Evolutionary conservation across 2,113 vertebrate species (phyloP).

Genomic region (Heptranchias perlo): DNA sequence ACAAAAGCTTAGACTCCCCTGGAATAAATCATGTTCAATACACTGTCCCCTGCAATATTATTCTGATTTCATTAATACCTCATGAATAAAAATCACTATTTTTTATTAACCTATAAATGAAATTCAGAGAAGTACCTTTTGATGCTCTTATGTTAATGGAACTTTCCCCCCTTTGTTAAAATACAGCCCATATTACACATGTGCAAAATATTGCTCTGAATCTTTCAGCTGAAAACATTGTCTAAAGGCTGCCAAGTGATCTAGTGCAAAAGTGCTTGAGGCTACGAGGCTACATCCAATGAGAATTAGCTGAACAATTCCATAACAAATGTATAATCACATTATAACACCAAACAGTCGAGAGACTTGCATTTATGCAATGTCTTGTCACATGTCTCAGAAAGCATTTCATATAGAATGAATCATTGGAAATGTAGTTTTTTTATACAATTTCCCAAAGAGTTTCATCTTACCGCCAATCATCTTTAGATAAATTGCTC

Average conservation of each 20-base stretch:
- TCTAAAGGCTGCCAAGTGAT: not conserved
- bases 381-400: not conserved
- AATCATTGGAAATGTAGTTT: not conserved
- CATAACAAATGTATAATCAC: not conserved
- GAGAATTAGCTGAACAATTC: not conserved
- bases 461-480: conserved; percentile 78
- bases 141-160: not conserved
- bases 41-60: not conserved
- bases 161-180: not conserved
- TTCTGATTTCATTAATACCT: not conserved
- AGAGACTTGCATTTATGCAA: not conserved
- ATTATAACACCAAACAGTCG: not conserved
- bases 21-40: not conserved
- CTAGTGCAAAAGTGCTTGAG: not conserved
- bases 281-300: not conserved
- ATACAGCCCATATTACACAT: not conserved
- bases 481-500: conserved; percentile 87
- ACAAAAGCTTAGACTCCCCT: not conserved
- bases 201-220: not conserved
- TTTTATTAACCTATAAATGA: not conserved
- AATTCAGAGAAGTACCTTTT: not conserved
- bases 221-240: not conserved
- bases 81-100: not conserved
- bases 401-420: not conserved
- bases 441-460: not conserved